phyloP scores from a whole-genome alignment of 2,888 invertebrate genomes.

The Hyles lineata region DNA sequence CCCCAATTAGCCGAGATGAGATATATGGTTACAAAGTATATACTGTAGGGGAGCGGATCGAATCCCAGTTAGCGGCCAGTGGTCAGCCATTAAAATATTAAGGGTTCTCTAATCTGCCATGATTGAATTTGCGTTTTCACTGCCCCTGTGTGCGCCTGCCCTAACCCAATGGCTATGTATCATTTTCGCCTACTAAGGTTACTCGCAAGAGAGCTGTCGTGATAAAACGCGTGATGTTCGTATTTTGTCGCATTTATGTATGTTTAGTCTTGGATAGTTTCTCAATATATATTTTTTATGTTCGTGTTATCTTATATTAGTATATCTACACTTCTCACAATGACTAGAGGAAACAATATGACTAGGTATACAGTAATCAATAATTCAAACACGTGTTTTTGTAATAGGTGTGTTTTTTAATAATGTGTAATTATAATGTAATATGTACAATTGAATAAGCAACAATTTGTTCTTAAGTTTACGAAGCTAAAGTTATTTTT shows the following conservation, averaged over 20 bases:
- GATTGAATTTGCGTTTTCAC: conserved; percentile 82
- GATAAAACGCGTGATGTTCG: background rate
- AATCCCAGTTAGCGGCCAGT: conserved; percentile 76
- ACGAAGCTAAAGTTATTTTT: too few relatives aligned
- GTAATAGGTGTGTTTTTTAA: too few relatives aligned
- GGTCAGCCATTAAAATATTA: conserved; percentile 84
- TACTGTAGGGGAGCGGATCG: conserved; percentile 74
- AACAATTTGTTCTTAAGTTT: too few relatives aligned
- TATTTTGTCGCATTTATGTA: background rate
- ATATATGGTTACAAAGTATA: conserved; percentile 78
- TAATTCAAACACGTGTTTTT: too few relatives aligned
- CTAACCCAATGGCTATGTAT: conserved; percentile 65
- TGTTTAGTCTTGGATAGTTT: too few relatives aligned
- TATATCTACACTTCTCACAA: too few relatives aligned
- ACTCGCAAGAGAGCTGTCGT: conserved; percentile 39
- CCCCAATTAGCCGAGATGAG: conserved; percentile 83
- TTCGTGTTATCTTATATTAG: too few relatives aligned
- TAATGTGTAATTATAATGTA: too few relatives aligned
- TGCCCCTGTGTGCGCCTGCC: conserved; percentile 60
- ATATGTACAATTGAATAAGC: too few relatives aligned
- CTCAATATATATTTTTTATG: too few relatives aligned
- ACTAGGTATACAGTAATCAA: too few relatives aligned
- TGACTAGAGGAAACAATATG: too few relatives aligned
- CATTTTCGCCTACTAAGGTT: conserved; percentile 51
- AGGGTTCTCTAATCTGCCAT: conserved; percentile 80